phyloP scores from a whole-genome alignment of 2,797 vertebrate species.

The Parambassis ranga region DNA sequence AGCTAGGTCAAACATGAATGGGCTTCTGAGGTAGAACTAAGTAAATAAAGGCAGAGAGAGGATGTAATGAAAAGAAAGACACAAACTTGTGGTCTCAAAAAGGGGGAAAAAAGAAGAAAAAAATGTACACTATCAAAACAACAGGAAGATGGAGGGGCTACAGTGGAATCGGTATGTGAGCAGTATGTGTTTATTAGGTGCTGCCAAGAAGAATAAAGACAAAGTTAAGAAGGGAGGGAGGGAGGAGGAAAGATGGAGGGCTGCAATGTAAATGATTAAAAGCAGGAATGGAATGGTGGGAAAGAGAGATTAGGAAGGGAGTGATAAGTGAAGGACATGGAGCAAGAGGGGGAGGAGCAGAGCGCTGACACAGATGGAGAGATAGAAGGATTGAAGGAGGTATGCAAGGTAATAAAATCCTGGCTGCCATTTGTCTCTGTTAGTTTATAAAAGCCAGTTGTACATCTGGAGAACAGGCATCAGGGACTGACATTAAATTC shows the following conservation, averaged over 20 bases:
- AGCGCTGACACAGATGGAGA: slow-evolving; percentile 19
- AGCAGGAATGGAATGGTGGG: neutral
- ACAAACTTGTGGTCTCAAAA: neutral
- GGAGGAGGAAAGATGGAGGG: neutral
- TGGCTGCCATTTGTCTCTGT: slow-evolving; percentile 81
- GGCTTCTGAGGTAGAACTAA: neutral
- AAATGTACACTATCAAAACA: no score
- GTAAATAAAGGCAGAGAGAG: neutral
- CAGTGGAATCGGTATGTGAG: no score
- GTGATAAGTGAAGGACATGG: neutral
- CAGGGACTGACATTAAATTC: slow-evolving; percentile 41
- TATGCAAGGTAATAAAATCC: slow-evolving; percentile 56
- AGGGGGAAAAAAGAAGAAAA: neutral
- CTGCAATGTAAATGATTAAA: neutral
- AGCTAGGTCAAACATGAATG: neutral
- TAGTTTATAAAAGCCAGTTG: slow-evolving; percentile 52
- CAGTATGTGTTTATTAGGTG: neutral
- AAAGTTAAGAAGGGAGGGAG: neutral
- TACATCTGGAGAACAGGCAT: slow-evolving; percentile 71
- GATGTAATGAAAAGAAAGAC: neutral
- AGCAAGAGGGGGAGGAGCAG: neutral
- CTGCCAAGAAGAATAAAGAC: slow-evolving; percentile 6
- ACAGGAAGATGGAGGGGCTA: no score
- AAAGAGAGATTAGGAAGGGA: slow-evolving; percentile 1
- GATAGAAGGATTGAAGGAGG: slow-evolving; percentile 32